phyloP scores from a whole-genome alignment of 2,888 invertebrate genomes.

The Parnassius apollo region DNA sequence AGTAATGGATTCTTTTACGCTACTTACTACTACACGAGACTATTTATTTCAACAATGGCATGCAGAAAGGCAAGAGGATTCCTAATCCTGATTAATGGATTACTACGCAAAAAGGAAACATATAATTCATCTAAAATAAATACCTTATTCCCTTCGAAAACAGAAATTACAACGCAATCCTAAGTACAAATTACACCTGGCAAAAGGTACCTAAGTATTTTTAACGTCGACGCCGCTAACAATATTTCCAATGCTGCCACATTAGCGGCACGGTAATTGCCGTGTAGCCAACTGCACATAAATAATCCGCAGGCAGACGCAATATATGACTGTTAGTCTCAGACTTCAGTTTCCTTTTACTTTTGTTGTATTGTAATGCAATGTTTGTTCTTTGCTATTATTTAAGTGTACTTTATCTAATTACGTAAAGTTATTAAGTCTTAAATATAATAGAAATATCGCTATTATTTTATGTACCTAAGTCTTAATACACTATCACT shows the following conservation, averaged over 20 bases:
- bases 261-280: conserved; percentile 55
- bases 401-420: background rate
- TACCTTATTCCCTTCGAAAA: conserved; percentile 4
- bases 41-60: too few relatives aligned
- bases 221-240: conserved; percentile 35
- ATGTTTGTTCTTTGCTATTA: conserved; percentile 29
- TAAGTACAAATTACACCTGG: conserved; percentile 30
- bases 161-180: conserved; percentile 14
- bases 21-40: too few relatives aligned
- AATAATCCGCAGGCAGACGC: conserved; percentile 41
- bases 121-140: conserved; percentile 10
- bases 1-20: too few relatives aligned
- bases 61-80: too few relatives aligned
- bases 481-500: too few relatives aligned
- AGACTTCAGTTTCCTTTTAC: conserved; percentile 32
- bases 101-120: too few relatives aligned
- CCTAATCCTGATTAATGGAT: too few relatives aligned
- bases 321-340: conserved; percentile 34
- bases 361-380: conserved; percentile 32
- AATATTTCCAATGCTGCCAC: conserved; percentile 50
- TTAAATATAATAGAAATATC: too few relatives aligned
- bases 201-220: conserved; percentile 35
- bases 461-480: too few relatives aligned
- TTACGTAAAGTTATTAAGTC: too few relatives aligned
- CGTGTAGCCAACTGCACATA: conserved; percentile 45